Conservation (phyloP, 1,140 invertebrate species). For the Conopomorpha cramerella region DNA sequence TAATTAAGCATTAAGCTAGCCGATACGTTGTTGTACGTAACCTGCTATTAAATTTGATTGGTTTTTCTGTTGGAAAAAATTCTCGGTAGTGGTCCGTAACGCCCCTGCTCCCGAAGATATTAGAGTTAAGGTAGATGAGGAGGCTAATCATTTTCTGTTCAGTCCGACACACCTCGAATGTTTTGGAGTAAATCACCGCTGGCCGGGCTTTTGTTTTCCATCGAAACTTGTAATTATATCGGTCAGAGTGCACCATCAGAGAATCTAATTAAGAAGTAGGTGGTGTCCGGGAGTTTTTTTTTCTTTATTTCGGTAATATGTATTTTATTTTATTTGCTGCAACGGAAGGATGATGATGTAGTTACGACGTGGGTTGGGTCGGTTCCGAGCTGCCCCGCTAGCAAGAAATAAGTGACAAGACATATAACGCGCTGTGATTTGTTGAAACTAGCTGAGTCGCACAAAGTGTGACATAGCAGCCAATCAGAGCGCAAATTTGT, state of each 20-base stretch:
- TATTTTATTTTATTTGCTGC: too few species aligned
- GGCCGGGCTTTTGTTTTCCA: slow-evolving; percentile 34
- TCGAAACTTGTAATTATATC: slow-evolving; percentile 51
- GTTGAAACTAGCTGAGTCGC: too few species aligned
- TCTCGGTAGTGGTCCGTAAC: slow-evolving; percentile 52
- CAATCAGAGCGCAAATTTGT: too few species aligned
- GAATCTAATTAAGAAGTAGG: slow-evolving; percentile 57
- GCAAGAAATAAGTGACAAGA: too few species aligned
- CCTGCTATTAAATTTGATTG: slow-evolving; percentile 59
- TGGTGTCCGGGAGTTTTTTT: slow-evolving; percentile 30
- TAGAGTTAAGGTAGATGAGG: slow-evolving; percentile 51
- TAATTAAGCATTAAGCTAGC: slow-evolving; percentile 54
- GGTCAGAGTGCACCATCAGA: slow-evolving; percentile 51
- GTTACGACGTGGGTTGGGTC: slow-evolving; percentile 32
- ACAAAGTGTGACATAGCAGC: too few species aligned
- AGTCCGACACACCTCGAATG: slow-evolving; percentile 41
- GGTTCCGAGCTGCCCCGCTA: too few species aligned
- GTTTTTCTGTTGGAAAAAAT: slow-evolving; percentile 58
- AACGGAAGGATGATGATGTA: slow-evolving; percentile 46
- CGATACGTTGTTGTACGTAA: slow-evolving; percentile 42
- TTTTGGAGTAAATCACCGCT: slow-evolving; percentile 55
- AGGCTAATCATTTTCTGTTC: slow-evolving; percentile 59
- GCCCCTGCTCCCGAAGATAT: slow-evolving; percentile 55
- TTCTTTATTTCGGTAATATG: slow-evolving; percentile 26
- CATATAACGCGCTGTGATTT: too few species aligned